Evolutionary conservation across 2,113 vertebrate genomes (phyloP).

Genomic region (Corythaixoides concolor): DNA sequence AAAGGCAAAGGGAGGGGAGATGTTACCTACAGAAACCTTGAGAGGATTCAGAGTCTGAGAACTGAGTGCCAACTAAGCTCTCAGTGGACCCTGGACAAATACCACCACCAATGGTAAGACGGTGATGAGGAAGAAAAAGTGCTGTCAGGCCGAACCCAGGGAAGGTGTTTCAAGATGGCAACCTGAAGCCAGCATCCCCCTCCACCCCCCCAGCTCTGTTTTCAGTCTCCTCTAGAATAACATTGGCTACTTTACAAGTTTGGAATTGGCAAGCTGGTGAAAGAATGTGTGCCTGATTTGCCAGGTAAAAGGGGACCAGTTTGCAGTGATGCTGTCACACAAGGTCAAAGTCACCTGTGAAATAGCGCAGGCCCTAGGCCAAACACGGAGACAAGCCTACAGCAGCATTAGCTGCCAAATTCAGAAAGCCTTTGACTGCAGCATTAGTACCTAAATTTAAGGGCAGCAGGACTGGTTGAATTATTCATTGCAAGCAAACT

Average conservation of each 20-base stretch:
- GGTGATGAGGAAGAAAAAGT: not conserved
- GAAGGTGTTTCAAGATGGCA: not conserved
- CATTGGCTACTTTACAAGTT: not conserved
- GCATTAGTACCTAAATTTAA: slow-evolving; percentile 15
- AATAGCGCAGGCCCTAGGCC: not conserved
- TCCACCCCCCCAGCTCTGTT: not conserved
- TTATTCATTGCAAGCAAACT: slow-evolving; percentile 16
- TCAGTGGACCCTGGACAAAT: not conserved
- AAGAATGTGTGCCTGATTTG: not conserved
- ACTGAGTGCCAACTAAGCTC: not conserved
- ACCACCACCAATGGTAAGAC: not conserved
- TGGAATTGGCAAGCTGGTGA: not conserved
- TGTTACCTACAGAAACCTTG: not conserved
- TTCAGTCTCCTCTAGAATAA: not conserved
- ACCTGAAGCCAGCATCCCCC: not conserved
- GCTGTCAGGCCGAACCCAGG: not conserved
- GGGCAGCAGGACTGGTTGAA: not conserved
- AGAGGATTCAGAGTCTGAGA: not conserved
- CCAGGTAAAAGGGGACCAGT: not conserved
- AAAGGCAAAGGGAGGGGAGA: not conserved
- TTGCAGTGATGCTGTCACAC: not conserved
- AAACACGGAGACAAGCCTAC: not conserved
- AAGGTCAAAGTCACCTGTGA: not conserved
- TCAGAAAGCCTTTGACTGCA: slow-evolving; percentile 25
- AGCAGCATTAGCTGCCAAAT: not conserved